Evolutionary conservation across 1,140 invertebrate species (phyloP), one percentile per base, ranked within the genome.

Genomic region (Protaetia brevitarsis): DNA sequence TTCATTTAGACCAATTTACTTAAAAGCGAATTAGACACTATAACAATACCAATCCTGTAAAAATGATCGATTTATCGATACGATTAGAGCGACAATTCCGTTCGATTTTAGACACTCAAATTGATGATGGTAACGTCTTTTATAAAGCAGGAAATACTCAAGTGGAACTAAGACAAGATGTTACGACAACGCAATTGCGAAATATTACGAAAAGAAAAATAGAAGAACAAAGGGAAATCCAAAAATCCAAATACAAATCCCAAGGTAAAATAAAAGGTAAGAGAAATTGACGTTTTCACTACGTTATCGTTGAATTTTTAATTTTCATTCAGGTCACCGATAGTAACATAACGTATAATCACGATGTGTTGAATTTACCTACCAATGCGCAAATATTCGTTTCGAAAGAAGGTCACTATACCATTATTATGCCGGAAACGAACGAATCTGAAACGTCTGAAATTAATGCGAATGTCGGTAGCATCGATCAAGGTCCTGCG

Each of bases 11-110:
- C 26, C 2, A 19, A 21, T 11, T n/a, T 36, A 41, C 28, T 63
- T 10, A 41, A 10, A 26, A 26, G 28, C 26, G 34, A 41, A 27
- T 36, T 63, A 4, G 27, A 10, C 1, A 27, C 8, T 11, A n/a
- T 31, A 1, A 26, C 21, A 41, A 37, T n/a, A n/a, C 23, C 19
- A 13, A 30, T 29, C 10, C 27, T 28, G 26, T 28, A 19, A 59
- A 59, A 29, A 59, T 59, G 11, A 59, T 59, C 26, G 26, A 59
- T 31, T 27, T 59, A 7, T 59, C 57, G 8, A 19, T 8, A 19
- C 11, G 26, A 59, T 31, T 59, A 19, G n/a, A n/a, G 3, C 57
- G 26, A 28, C 28, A 21, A 59, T 29, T 27, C 57, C 57, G n/a
- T 59, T 59, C 16, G 57, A 31, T 19, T 51, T n/a, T 51, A 23